Base-by-base conservation (phyloP, 2,113 vertebrate species). In the Boulengeromyrus knoepffleri region DNA sequence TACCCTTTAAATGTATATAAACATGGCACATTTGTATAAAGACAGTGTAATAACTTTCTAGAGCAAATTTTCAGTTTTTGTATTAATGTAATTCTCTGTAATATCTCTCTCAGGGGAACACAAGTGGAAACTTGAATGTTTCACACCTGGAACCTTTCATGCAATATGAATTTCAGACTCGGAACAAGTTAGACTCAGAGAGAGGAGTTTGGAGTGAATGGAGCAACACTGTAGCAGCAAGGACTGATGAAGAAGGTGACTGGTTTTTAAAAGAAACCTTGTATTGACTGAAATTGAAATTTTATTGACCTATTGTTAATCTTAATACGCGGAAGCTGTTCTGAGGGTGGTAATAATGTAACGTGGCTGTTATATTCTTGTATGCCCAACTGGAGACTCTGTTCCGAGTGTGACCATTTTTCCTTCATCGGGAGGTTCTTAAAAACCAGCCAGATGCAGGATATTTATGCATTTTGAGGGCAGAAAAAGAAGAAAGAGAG, bases 191-290 rank as follows among this genome's bases (percentile, higher is more conserved):
- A 62, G 94, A 90, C 62, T 92, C 92, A 49, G 92, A 13, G 19
- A 92, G 50, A 0, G 96, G 95, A 8, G 42, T 93, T 24, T 96
- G 96, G 96, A 96, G 96, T 5, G 80, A 92, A 46, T 96, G 95
- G 96, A 96, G 95, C 89, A 4, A 46, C 6, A 62, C 5, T 10
- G 7, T 91, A 7, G 83, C 83, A 10, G 83, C 13, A 39, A 77
- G 56, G 90, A 96, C 96, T 36, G 83, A 95, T 85, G 96, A 96
- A 90, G 96, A 96, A 88, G 94, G 96, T 95, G 36, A 92, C 90
- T 39, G 36, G 27, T 50, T n/a, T 84, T 27, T 70, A n/a, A 62
- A 70, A 17, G 15, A 88, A 49, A 49, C 42, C n/a, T 47, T 46
- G 39, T 46, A 80, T 19, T 42, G 36, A 80, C 36, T 19, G 12